Base-by-base conservation (phyloP, 2,797 vertebrate genomes). In the Tolypeutes matacus region DNA sequence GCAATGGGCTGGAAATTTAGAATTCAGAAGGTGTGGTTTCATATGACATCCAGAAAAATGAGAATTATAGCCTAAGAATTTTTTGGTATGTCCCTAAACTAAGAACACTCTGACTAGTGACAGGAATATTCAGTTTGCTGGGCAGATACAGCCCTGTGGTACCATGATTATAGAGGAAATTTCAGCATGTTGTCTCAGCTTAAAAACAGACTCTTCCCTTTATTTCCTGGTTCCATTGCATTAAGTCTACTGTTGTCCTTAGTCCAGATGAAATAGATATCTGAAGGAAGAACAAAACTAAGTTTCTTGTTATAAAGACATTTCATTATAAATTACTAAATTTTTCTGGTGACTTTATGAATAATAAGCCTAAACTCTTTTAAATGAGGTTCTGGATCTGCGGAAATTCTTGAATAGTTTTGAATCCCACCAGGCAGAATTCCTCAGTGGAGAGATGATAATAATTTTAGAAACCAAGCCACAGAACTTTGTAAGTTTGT, bases 391-490 rank as follows among this genome's bases (percentile, higher is more conserved):
- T 95, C 11, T 89, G 39, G 1, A 29, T 64, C 27, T 78, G 42
- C 81, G 58, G 56, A 65, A 77, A 72, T 62, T 25, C 56, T 90
- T 72, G 29, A 56, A 46, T 53, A 75, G 8, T 62, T 14, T 20
- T 46, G 29, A 80, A 46, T 36, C 29, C 27, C 23, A 42, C 23
- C 12, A 77, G n/a, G 36, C 9, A 87, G 73, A 20, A n/a, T 85
- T 78, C 18, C 86, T 75, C 13, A 93, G 36, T 65, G 77, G 76
- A 86, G 23, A n/a, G 7, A 42, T 76, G 34, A 34, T 67, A 91
- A 73, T 82, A 69, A 84, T 82, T 88, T 82, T 36, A 51, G 58
- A 96, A 82, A 46, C 18, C 46, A 93, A 72, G 72, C 23, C 73
- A 64, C 25, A 51, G 73, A 25, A 13, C 31, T 42, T 85, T 64